A percentile compares a stretch with the other conserved stretches of the same genome.
Conservation (phyloP, 2,888 invertebrate genomes). For the Zhuqinia jingwanae region DNA sequence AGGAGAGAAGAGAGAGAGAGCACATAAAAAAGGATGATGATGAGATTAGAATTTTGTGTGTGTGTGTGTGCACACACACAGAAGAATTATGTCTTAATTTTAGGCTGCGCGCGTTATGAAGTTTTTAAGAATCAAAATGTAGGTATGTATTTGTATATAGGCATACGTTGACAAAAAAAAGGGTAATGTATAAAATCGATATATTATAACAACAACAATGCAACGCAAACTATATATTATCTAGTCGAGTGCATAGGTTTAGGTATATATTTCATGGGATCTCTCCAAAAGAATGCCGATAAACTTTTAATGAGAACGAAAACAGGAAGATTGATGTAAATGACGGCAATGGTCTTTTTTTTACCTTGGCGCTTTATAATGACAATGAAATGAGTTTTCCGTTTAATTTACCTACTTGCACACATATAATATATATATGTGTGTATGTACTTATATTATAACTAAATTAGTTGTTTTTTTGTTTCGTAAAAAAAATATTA, state of each 20-base stretch:
- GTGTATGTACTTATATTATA: too few relatives aligned
- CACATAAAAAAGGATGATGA: constrained; percentile 39
- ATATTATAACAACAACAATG: too few relatives aligned
- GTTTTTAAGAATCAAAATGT: constrained; percentile 21
- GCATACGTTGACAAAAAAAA: constrained; percentile 10
- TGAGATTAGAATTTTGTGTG: constrained; percentile 54
- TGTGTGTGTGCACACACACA: constrained; percentile 33
- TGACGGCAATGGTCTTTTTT: constrained; percentile 31
- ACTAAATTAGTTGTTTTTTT: constrained; percentile 2
- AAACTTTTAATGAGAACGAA: neutral
- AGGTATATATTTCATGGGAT: too few relatives aligned
- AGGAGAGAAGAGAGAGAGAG: constrained; percentile 15
- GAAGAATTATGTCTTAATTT: constrained; percentile 62
- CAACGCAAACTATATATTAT: too few relatives aligned
- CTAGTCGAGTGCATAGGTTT: too few relatives aligned
- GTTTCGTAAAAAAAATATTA: neutral
- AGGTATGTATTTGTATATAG: too few relatives aligned
- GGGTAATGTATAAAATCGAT: too few relatives aligned
- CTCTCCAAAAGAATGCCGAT: neutral
- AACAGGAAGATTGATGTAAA: constrained; percentile 36
- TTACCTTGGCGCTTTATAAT: constrained; percentile 33
- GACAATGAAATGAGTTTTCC: constrained; percentile 21
- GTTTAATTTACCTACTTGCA: constrained; percentile 24
- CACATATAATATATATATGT: neutral
- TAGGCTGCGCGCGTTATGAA: constrained; percentile 7